Conservation (phyloP, 2,888 invertebrate genomes). For the Apodemia zela region DNA sequence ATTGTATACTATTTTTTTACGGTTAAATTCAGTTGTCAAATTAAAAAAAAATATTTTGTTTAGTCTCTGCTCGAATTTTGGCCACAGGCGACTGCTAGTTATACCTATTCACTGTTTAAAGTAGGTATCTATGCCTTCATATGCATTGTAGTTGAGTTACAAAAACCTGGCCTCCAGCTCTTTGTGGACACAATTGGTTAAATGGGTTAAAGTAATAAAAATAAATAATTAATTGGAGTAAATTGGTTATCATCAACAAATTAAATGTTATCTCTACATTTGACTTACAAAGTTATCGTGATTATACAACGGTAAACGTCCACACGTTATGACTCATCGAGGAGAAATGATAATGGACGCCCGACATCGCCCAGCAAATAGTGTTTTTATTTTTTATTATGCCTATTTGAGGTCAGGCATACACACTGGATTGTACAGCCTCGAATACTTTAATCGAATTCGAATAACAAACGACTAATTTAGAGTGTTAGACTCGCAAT, state of each 20-base stretch:
- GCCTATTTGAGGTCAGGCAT: background rate
- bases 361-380: background rate
- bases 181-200: background rate
- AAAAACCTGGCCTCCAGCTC: background rate
- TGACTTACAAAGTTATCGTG: slow-evolving; percentile 1
- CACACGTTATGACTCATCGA: background rate
- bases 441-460: background rate
- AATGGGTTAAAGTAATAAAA: slow-evolving; percentile 1
- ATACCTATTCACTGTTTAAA: no score
- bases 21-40: no score
- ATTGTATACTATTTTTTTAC: no score
- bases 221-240: background rate
- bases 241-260: background rate
- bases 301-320: background rate
- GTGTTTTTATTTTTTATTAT: background rate
- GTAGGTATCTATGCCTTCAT: no score
- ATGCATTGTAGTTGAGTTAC: no score
- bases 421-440: background rate
- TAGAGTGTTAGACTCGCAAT: no score
- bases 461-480: background rate
- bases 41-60: no score
- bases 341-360: background rate
- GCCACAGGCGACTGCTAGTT: no score
- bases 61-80: no score
- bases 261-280: background rate